These are phyloP conservation scores for Hemibagrus guttatus DNA, from an alignment of 2,797 vertebrate species.

Conservation along the genomic window DNA sequence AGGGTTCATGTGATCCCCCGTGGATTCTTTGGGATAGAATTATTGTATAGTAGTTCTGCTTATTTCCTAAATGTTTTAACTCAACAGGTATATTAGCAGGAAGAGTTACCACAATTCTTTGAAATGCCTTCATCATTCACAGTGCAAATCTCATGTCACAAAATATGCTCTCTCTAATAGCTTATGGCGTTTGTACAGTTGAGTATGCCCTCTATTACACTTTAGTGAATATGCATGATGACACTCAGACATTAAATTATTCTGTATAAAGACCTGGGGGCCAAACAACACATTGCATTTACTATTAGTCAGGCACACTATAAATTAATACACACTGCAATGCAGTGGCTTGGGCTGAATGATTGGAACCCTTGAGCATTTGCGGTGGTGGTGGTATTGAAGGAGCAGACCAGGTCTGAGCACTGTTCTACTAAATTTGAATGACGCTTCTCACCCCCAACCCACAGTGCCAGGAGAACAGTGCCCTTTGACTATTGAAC, in stretches of 20 bases:
- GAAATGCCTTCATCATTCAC: neutral
- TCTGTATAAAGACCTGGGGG: slow-evolving; percentile 2
- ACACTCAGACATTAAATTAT: slow-evolving; percentile 9
- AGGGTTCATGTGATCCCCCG: too few species aligned
- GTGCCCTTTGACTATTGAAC: slow-evolving; percentile 31
- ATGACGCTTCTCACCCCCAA: slow-evolving; percentile 39
- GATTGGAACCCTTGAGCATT: slow-evolving; percentile 30
- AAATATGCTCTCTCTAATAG: neutral
- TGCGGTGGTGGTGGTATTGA: neutral
- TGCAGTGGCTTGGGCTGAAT: slow-evolving; percentile 22
- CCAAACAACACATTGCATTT: slow-evolving; percentile 28
- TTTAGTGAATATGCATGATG: slow-evolving; percentile 18
- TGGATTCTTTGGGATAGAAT: neutral
- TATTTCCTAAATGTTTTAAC: neutral
- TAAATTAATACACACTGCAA: slow-evolving; percentile 24
- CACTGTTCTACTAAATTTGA: slow-evolving; percentile 22
- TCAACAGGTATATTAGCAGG: neutral
- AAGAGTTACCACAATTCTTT: neutral
- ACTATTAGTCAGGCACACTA: slow-evolving; percentile 21
- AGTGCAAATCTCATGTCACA: neutral
- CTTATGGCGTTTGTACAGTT: slow-evolving; percentile 7
- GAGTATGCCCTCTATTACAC: neutral
- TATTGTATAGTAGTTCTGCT: neutral
- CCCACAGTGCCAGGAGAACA: slow-evolving; percentile 31
- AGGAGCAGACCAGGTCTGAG: slow-evolving; percentile 11